These are phyloP conservation scores for Colinus virginianus DNA, from an alignment of 2,113 vertebrate species.

Conservation along the genomic window DNA sequence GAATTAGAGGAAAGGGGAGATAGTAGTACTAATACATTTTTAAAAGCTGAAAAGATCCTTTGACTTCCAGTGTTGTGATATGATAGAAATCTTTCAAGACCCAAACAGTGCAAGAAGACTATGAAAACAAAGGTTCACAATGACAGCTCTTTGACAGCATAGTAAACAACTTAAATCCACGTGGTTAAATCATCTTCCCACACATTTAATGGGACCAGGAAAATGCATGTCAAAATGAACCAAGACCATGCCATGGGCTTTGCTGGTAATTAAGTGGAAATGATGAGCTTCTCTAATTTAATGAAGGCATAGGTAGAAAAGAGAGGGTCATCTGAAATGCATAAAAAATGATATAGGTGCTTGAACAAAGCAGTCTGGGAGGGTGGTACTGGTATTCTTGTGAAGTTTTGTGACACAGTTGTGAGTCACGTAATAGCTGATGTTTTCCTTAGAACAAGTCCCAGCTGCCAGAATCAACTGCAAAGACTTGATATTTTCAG, in stretches of 20 bases:
- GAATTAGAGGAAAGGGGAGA: background rate
- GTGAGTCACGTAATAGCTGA: background rate
- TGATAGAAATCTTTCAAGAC: background rate
- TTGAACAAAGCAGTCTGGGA: background rate
- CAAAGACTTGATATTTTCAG: background rate
- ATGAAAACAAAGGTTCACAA: background rate
- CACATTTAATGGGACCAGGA: background rate
- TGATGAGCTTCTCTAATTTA: background rate
- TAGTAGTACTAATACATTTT: constrained; percentile 30
- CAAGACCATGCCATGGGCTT: background rate
- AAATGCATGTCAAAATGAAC: background rate
- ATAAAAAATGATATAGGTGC: background rate
- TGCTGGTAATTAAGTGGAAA: background rate
- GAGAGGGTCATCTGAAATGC: background rate
- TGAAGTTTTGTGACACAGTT: background rate
- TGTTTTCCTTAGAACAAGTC: constrained; percentile 8
- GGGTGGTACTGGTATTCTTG: background rate
- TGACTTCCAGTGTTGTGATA: background rate
- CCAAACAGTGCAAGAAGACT: background rate
- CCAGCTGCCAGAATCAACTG: constrained; percentile 3
- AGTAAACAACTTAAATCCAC: background rate
- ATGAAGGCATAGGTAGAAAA: background rate
- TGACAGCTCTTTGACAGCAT: background rate
- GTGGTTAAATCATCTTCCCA: background rate
- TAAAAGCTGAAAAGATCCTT: background rate